Conservation (phyloP, 2,797 vertebrate species). For the Mallotus villosus region DNA sequence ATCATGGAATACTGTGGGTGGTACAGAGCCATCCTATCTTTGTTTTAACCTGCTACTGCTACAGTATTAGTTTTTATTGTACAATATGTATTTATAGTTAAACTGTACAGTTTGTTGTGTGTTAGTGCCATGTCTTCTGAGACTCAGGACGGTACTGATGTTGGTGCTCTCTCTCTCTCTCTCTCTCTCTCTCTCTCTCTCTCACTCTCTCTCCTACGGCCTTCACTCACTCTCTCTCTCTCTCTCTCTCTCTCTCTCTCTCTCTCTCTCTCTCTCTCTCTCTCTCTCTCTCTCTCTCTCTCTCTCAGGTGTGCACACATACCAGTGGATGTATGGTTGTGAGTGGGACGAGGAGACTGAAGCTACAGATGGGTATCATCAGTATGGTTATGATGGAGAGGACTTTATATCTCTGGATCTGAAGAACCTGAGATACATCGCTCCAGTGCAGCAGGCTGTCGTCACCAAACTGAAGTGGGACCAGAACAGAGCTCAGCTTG, state of each 20-base stretch:
- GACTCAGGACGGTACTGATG: no score
- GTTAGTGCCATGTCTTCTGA: no score
- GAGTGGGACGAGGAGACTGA: slow-evolving; percentile 22
- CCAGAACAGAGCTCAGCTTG: accelerated
- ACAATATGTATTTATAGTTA: no score
- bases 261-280: background rate
- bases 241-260: background rate
- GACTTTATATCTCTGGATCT: slow-evolving; percentile 23
- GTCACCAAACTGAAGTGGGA: slow-evolving; percentile 32
- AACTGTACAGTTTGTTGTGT: no score
- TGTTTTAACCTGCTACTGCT: no score
- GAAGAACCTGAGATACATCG: slow-evolving; percentile 11
- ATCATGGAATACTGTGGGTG: no score
- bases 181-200: slow-evolving; percentile 1
- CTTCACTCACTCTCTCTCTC: background rate
- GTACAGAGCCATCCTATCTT: no score
- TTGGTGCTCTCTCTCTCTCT: slow-evolving; percentile 1
- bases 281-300: background rate
- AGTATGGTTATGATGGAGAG: slow-evolving; percentile 31
- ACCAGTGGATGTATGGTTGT: slow-evolving; percentile 24
- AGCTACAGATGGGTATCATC: accelerated
- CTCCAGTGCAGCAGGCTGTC: slow-evolving; percentile 12
- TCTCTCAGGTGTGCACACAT: slow-evolving; percentile 37
- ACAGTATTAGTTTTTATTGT: no score
- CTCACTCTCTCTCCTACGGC: background rate